Evolutionary conservation across 1,140 invertebrate species (phyloP), one percentile per base, ranked within the genome.

Genomic region (Ridgeia piscesae): DNA sequence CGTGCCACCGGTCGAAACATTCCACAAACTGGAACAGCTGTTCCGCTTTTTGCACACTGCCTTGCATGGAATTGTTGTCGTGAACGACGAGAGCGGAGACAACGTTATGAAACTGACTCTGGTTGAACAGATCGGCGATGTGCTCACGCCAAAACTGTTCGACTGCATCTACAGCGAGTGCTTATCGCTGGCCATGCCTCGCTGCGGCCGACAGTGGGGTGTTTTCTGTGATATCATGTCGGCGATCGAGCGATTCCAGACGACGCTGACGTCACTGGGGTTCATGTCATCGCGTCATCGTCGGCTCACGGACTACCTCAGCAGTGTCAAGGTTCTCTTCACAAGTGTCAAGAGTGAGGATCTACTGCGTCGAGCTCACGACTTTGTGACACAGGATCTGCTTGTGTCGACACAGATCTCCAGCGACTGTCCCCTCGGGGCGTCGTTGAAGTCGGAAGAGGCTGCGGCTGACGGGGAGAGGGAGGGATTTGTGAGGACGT

Each of bases 261-360:
- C 91, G 27, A 35, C 91, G 34, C 34, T 92, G n/a, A 33, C 31
- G 34, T n/a, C 34, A 11, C 89, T 92, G 11, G 27, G 33, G 9
- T 95, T 95, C 91, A 92, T 94, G 89, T 48, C 90, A 14, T 34
- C 89, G 31, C 94, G 96, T 2, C 94, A 97, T 88, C 94, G 96
- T 34, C 96, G 96, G 1, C 95, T 97, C 27, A 94, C 97, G 11
- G 96, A 97, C 0, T 98, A 98, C 94, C 96, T 97, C 8, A 96
- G 97, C 42, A 97, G 98, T 95, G 97, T 98, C 89, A 97, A 98
- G 94, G 95, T 96, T 31, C 95, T 98, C 34, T 98, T 97, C 95
- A 97, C 97, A 35, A 97, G 97, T 93, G 97, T 98, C 95, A 97
- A 97, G 77, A 97, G 97, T 93, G 96, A 97, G 93, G 96, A 97